These are phyloP conservation scores for Murina feae DNA, from an alignment of 2,113 vertebrate species.

Conservation along the genomic window DNA sequence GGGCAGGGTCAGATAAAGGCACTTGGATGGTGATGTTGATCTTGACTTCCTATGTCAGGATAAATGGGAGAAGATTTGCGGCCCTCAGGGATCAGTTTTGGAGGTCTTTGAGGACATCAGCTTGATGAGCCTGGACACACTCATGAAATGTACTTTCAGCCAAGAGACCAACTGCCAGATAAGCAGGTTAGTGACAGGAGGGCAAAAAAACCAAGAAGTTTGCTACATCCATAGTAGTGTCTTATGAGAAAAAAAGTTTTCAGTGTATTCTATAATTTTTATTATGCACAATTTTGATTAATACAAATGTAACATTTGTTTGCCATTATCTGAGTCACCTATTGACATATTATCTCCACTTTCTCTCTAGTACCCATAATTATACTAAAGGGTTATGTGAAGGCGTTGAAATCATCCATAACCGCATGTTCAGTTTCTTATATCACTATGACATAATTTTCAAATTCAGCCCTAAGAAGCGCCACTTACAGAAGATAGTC, in stretches of 20 bases:
- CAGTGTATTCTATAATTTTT: no score
- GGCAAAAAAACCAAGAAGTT: neutral
- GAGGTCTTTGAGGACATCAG: constrained; percentile 85
- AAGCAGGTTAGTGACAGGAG: constrained; percentile 78
- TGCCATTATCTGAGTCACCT: neutral
- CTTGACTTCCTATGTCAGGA: constrained; percentile 75
- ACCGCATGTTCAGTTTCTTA: constrained; percentile 77
- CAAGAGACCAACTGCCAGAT: constrained; percentile 86
- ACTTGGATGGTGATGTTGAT: neutral
- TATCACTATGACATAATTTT: constrained; percentile 85
- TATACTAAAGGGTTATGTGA: constrained; percentile 84
- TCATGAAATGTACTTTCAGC: constrained; percentile 90
- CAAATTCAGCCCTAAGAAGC: constrained; percentile 81
- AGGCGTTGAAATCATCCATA: constrained; percentile 73
- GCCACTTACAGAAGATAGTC: constrained; percentile 75
- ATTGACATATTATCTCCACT: constrained; percentile 16
- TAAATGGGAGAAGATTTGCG: constrained; percentile 82
- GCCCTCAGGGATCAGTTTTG: constrained; percentile 72
- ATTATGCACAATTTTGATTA: no score
- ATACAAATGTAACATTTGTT: no score
- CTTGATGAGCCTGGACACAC: constrained; percentile 87
- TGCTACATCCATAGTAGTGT: no score
- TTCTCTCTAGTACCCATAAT: constrained; percentile 77
- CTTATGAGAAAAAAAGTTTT: no score
- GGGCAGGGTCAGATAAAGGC: neutral